phyloP scores from a whole-genome alignment of 2,888 invertebrate species.

The Microctonus brassicae region DNA sequence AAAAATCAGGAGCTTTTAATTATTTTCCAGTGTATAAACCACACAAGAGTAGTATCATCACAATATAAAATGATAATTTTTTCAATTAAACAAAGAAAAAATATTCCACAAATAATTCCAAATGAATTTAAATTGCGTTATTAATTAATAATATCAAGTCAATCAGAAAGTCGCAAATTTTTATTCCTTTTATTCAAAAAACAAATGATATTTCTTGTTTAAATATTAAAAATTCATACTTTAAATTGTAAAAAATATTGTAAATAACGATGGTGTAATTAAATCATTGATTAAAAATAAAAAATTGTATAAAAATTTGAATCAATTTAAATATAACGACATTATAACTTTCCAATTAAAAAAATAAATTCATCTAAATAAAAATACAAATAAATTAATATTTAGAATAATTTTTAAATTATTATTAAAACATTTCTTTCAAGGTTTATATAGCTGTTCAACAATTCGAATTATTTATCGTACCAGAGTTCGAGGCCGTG shows the following conservation, averaged over 20 bases:
- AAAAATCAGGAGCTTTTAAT: neutral
- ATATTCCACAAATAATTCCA: too few species aligned
- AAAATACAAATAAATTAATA: neutral
- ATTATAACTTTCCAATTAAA: too few species aligned
- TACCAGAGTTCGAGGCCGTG: conserved; percentile 17
- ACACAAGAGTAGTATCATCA: too few species aligned
- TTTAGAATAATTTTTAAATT: neutral
- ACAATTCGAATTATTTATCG: conserved; percentile 8
- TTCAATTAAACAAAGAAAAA: neutral
- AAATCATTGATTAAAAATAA: neutral
- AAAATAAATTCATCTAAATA: neutral
- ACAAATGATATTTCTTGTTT: too few species aligned
- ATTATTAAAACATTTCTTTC: neutral
- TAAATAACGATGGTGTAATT: too few species aligned
- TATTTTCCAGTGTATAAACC: neutral
- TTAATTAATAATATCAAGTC: too few species aligned
- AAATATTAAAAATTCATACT: too few species aligned
- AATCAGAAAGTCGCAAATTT: too few species aligned
- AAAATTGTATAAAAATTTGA: neutral
- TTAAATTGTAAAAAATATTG: too few species aligned
- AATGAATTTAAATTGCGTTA: too few species aligned
- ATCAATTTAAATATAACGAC: too few species aligned
- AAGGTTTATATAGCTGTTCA: neutral
- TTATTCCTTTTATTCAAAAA: too few species aligned
- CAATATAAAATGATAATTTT: neutral